Evolutionary conservation across 2,797 vertebrate genomes (phyloP).

Genomic region (Siniperca scherzeri): DNA sequence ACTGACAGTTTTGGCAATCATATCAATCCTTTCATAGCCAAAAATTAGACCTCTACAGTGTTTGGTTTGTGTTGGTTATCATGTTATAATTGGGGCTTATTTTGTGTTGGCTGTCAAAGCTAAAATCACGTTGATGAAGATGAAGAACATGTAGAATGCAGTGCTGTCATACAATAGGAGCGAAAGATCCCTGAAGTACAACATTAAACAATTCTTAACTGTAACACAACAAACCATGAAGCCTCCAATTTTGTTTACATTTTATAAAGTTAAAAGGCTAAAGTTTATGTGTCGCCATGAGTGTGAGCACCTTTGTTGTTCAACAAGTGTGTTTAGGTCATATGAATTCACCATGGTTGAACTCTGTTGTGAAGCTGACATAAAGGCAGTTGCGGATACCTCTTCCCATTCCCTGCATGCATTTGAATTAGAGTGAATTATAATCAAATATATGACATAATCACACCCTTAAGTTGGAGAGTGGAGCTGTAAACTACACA

Average conservation of each 20-base stretch:
- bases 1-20: constrained; percentile 5
- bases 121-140: not conserved
- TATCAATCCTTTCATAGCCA: not conserved
- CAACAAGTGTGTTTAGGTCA: not conserved
- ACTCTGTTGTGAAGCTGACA: not conserved
- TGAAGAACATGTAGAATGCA: not conserved
- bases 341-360: not conserved
- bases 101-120: not conserved
- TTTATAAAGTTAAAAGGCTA: not conserved
- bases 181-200: not conserved
- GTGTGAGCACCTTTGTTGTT: not conserved
- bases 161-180: not conserved
- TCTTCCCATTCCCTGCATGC: not conserved
- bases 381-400: not conserved
- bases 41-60: not conserved
- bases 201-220: not conserved
- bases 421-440: not conserved
- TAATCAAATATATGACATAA: not conserved
- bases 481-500: not conserved
- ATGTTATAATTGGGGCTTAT: not conserved
- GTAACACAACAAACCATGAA: not conserved
- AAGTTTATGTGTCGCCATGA: not conserved
- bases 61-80: constrained; percentile 23
- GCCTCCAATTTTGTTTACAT: not conserved
- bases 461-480: not conserved